Evolutionary conservation across 2,113 vertebrate species (phyloP).

Genomic region (Mixornis gularis): DNA sequence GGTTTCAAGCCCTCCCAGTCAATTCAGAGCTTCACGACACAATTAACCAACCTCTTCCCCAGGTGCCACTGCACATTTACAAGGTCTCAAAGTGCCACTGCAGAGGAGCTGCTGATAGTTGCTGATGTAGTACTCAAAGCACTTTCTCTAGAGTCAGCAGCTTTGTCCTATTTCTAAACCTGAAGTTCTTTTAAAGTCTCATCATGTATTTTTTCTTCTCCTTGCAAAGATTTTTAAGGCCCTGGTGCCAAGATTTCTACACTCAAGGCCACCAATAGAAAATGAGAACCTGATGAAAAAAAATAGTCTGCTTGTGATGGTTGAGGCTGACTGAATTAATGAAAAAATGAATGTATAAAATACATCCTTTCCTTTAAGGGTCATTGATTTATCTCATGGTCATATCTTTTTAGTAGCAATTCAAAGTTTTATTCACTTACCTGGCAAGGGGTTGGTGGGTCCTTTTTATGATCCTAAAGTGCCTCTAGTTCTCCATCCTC

Average conservation of each 20-base stretch:
- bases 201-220: background rate
- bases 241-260: background rate
- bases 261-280: background rate
- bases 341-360: background rate
- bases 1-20: background rate
- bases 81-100: background rate
- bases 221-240: background rate
- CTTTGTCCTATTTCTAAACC: background rate
- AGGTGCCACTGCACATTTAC: background rate
- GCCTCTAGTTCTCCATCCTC: background rate
- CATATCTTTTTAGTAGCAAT: background rate
- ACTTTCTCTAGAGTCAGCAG: slow-evolving; percentile 24
- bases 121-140: background rate
- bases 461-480: background rate
- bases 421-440: background rate
- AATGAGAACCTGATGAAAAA: background rate
- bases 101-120: slow-evolving; percentile 20
- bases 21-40: background rate
- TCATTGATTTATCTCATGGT: background rate
- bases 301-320: background rate
- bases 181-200: background rate
- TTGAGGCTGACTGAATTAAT: background rate
- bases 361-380: background rate
- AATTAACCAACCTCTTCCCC: background rate
- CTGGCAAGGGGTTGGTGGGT: background rate